Conservation (phyloP, 2,797 vertebrate species). For the Heterohyrax brucei region DNA sequence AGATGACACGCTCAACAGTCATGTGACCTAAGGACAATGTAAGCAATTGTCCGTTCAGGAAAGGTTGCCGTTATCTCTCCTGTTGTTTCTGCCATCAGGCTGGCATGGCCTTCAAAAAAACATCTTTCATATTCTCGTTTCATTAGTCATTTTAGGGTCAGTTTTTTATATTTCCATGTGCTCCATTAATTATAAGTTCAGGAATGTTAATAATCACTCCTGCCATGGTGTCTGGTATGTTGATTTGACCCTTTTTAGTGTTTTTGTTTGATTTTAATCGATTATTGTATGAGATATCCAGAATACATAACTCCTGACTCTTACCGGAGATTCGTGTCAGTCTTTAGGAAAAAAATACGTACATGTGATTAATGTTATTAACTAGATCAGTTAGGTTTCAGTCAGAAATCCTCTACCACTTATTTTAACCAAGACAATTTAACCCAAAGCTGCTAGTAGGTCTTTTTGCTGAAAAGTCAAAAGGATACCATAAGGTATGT, state of each 20-base stretch:
- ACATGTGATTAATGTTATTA: not conserved
- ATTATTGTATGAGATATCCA: not conserved
- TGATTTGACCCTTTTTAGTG: not conserved
- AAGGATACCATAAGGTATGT: not conserved
- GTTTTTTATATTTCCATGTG: not conserved
- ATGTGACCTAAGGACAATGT: not conserved
- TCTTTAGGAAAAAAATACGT: not conserved
- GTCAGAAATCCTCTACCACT: not conserved
- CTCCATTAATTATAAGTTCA: not conserved
- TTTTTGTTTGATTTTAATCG: not conserved
- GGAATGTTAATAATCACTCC: not conserved
- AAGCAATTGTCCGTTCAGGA: slow-evolving; percentile 12
- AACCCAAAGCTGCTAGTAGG: not conserved
- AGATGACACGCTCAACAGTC: not conserved
- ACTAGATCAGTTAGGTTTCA: not conserved
- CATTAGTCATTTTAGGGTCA: not conserved
- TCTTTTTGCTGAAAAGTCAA: not conserved
- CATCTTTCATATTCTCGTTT: not conserved
- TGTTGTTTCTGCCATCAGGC: not conserved
- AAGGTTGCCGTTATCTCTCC: not conserved
- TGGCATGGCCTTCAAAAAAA: slow-evolving; percentile 2
- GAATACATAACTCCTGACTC: not conserved
- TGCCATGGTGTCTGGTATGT: not conserved
- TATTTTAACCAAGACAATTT: not conserved
- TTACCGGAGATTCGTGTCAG: not conserved